Evolutionary conservation across 1,140 invertebrate species (phyloP), one percentile per base, ranked within the genome.

Genomic region (Ceratina calcarata): DNA sequence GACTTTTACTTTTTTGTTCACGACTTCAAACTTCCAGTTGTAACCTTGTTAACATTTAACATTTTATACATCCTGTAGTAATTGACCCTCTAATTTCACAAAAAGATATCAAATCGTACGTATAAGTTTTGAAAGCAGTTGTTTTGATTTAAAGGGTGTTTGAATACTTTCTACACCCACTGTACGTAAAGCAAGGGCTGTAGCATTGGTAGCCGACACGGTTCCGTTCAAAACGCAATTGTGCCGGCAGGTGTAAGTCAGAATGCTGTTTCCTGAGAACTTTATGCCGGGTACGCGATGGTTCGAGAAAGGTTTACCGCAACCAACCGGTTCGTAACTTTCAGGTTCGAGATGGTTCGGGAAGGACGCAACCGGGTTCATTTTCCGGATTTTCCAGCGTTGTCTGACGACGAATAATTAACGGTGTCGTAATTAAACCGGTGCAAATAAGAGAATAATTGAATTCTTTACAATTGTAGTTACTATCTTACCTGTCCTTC

Each of bases 201-300:
- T 83, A 62, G 84, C 86, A 89, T 32, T 57, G 10, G 24, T 81
- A 81, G 58, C 89, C 66, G 68, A 82, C 71, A 57, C 89, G 66
- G 75, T 86, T 37, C 89, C 88, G 18, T 65, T 78, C 57, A 89
- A 55, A 32, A 75, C 45, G 78, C 84, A 90, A 68, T 86, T 88
- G 37, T 61, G 68, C 12, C 81, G 64, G 68, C 89, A 90, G 18
- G 66, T 84, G 58, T 86, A 90, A 58, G 76, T 88, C 32, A 90
- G 81, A 60, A 88, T 76, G 32, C 86, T 89, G 69, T 81, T 84
- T 37, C 10, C 75, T 71, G n/a, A 84, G 80, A 51, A 89, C 84
- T 27, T 37, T 72, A 67, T 86, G 75, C 18, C 87, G 82, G 1
- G 83, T 62, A 71, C 62, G 76, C 67, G 13, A 45, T 12, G 37